Percentiles rank a stretch among this genome's conserved stretches.
Conservation (phyloP, 2,797 vertebrate genomes). For the Bradypus variegatus region DNA sequence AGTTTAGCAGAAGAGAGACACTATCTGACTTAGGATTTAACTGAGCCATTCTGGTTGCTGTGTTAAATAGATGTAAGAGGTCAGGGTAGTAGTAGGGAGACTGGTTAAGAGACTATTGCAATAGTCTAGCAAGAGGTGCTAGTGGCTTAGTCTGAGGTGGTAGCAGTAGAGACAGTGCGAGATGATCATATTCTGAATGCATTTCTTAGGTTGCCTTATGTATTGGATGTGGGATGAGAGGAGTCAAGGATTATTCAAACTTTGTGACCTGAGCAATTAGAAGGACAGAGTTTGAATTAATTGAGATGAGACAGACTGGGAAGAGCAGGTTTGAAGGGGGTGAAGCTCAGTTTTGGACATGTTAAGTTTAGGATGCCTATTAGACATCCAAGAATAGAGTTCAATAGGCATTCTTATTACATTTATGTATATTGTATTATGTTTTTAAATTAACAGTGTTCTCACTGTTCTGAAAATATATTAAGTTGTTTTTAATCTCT, state of each 20-base stretch:
- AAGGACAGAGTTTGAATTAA: not conserved
- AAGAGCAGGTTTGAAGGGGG: not conserved
- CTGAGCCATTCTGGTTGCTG: not conserved
- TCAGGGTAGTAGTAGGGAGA: not conserved
- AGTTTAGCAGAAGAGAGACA: not conserved
- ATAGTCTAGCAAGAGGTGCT: not conserved
- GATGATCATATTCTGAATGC: not conserved
- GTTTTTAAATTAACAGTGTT: conserved; percentile 23
- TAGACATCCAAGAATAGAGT: not conserved
- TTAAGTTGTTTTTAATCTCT: conserved; percentile 23
- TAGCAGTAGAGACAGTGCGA: not conserved
- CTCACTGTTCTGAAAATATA: conserved; percentile 31
- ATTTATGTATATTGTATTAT: conserved; percentile 19
- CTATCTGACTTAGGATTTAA: not conserved
- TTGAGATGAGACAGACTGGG: not conserved
- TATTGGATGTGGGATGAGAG: not conserved
- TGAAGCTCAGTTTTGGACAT: conserved; percentile 40
- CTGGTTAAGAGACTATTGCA: not conserved
- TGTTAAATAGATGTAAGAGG: not conserved
- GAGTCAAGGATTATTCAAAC: conserved; percentile 8
- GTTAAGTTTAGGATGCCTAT: conserved; percentile 23
- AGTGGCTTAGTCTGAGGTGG: not conserved
- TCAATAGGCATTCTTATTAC: conserved; percentile 4
- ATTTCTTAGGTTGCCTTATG: not conserved
- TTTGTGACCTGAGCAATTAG: conserved; percentile 14